Evolutionary conservation across 2,113 vertebrate genomes (phyloP).

Genomic region (Nyctibius bracteatus): DNA sequence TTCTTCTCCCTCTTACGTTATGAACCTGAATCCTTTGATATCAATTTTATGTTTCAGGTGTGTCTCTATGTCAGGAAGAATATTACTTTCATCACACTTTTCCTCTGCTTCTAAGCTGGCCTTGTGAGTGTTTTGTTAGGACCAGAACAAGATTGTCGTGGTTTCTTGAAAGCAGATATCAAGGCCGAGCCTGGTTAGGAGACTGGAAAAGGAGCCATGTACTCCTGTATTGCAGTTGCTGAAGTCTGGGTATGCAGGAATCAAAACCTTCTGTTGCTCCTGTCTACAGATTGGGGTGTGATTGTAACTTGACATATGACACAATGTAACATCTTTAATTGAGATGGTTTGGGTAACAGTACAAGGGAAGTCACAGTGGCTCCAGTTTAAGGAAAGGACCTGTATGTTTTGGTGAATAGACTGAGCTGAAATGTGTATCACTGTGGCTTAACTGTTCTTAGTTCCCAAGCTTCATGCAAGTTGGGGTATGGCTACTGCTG

Average conservation of each 20-base stretch:
- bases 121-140: background rate
- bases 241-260: background rate
- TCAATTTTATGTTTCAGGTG: background rate
- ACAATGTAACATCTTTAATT: background rate
- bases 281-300: background rate
- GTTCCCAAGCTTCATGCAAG: background rate
- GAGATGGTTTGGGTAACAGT: background rate
- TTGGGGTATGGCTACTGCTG: background rate
- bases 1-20: background rate
- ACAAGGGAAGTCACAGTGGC: background rate
- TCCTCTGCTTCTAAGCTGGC: background rate
- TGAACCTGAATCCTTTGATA: background rate
- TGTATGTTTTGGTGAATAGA: background rate
- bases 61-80: background rate
- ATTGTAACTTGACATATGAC: background rate
- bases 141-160: accelerated
- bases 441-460: background rate
- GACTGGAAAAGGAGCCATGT: background rate
- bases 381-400: background rate
- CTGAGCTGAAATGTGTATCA: background rate
- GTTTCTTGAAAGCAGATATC: background rate
- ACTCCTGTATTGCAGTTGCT: background rate
- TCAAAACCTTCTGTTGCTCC: background rate
- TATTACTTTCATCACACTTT: background rate
- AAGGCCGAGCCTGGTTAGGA: background rate